phyloP scores from a whole-genome alignment of 2,797 vertebrate genomes.

The Cossypha dichroa region DNA sequence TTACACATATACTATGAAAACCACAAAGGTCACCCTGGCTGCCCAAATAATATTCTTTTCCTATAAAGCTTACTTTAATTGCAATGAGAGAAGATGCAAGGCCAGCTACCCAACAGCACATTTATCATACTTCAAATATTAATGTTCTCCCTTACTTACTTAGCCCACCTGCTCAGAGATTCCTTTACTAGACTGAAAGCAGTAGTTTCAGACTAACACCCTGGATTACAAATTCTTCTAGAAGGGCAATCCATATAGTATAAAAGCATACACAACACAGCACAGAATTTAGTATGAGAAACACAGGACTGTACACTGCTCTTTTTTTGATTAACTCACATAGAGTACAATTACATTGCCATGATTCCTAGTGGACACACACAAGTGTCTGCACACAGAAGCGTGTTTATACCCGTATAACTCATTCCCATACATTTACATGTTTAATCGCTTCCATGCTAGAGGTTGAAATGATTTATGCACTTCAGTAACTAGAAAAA shows the following conservation, averaged over 20 bases:
- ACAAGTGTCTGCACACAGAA: background rate
- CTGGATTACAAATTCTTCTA: background rate
- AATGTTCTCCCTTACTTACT: background rate
- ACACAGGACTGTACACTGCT: rapidly evolving
- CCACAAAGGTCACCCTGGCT: background rate
- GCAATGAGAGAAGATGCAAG: background rate
- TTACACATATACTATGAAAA: background rate
- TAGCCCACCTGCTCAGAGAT: background rate
- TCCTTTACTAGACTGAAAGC: background rate
- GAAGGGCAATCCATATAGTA: background rate
- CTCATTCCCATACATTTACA: slow-evolving; percentile 6
- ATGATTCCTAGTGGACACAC: background rate
- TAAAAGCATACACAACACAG: background rate
- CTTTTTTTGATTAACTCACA: background rate
- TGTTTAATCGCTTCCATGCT: slow-evolving; percentile 4
- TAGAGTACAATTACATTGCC: background rate
- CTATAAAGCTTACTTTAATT: background rate
- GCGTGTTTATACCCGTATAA: background rate
- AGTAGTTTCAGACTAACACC: background rate
- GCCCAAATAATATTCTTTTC: background rate
- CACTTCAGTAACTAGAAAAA: slow-evolving; percentile 12
- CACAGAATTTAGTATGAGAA: background rate
- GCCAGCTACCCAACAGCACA: background rate
- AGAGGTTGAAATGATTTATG: slow-evolving; percentile 12
- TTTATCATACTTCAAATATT: background rate